Percentiles rank a stretch among this genome's conserved stretches.
phyloP scores from a whole-genome alignment of 2,888 invertebrate species.

The Tetropium fuscum region DNA sequence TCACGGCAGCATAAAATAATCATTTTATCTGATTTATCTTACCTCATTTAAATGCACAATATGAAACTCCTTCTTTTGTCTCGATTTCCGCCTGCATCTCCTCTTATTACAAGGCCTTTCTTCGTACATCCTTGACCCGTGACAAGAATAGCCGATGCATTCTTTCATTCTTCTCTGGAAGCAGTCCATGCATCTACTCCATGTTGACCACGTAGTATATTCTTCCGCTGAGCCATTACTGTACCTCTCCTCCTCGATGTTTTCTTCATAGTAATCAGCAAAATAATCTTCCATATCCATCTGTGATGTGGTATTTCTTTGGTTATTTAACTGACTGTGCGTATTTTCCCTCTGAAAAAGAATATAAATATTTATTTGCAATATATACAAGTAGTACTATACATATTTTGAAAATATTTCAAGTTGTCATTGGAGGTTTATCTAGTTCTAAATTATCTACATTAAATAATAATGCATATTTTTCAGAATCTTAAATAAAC shows the following conservation, averaged over 20 bases:
- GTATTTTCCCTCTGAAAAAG: slow-evolving; percentile 13
- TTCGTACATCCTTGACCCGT: slow-evolving; percentile 59
- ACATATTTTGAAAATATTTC: not conserved
- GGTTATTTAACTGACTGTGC: slow-evolving; percentile 2
- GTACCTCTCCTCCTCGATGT: not conserved
- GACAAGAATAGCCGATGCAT: slow-evolving; percentile 67
- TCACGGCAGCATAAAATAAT: too few relatives aligned
- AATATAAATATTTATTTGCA: not conserved
- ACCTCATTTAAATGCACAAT: slow-evolving; percentile 56
- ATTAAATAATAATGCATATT: too few relatives aligned
- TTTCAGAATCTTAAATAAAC: too few relatives aligned
- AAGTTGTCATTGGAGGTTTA: too few relatives aligned
- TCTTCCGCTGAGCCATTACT: slow-evolving; percentile 14
- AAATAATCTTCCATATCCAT: slow-evolving; percentile 15
- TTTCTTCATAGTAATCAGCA: not conserved
- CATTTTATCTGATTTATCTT: too few relatives aligned
- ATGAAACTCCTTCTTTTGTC: slow-evolving; percentile 58
- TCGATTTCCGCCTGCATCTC: slow-evolving; percentile 63
- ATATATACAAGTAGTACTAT: not conserved
- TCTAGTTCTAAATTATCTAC: too few relatives aligned
- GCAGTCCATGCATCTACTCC: slow-evolving; percentile 63
- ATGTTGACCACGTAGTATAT: slow-evolving; percentile 58
- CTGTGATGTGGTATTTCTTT: slow-evolving; percentile 12
- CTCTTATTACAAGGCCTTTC: slow-evolving; percentile 61
- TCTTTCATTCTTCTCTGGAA: slow-evolving; percentile 82